Evolutionary conservation across 2,888 invertebrate species (phyloP), one percentile per base, ranked within the genome.

Genomic region (Seira ritae): DNA sequence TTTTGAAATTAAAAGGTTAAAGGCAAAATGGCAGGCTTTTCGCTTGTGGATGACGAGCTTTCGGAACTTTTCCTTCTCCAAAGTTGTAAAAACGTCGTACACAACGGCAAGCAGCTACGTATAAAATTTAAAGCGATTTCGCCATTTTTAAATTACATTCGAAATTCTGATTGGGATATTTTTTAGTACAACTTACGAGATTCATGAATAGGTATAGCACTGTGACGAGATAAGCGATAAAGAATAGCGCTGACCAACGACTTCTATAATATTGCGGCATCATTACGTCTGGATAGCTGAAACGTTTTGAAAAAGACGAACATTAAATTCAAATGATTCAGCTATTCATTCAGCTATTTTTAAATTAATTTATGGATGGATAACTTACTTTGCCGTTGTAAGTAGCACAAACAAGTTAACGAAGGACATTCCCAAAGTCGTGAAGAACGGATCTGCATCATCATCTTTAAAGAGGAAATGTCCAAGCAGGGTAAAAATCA

Each of bases 271-370:
- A 97, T 0, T 96, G 94, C 3, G 95, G 96, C 96, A 97, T 96
- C 97, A 97, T 97, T 20, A 97, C 96, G 91, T 97, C 97, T 1
- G 97, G 97, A 91, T 95, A 97, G 91, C 96, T 96, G 91, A 71
- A 92, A 92, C 86, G 81, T 84, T 77, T 82, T 85, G 24, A 15
- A 68, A n/a, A n/a, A n/a, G n/a, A n/a, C n/a, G n/a, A n/a, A n/a
- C n/a, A n/a, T n/a, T 66, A 8, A 23, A 69, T 66, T 50, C 22
- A 67, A 66, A 66, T n/a, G n/a, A n/a, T n/a, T n/a, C n/a, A n/a
- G n/a, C n/a, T n/a, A n/a, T n/a, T n/a, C n/a, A n/a, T n/a, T n/a
- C n/a, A n/a, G n/a, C n/a, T n/a, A n/a, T n/a, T n/a, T 31, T 2
- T 8, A 31, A 31, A 31, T 31, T 0, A 67, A 31, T 19, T 69